Base-by-base conservation (phyloP, 1,140 invertebrate genomes). In the Diuraphis noxia region DNA sequence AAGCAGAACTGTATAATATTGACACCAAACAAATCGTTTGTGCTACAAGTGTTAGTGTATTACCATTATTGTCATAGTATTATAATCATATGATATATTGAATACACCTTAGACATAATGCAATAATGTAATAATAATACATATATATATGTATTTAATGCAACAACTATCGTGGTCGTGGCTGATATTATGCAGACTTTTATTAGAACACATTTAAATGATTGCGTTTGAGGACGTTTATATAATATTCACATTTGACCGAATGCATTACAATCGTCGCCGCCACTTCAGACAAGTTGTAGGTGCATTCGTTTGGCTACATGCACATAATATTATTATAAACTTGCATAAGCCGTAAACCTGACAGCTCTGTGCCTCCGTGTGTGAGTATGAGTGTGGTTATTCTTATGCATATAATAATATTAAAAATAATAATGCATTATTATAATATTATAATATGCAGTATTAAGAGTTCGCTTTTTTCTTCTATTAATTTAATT, bases 161-260 rank as follows among this genome's bases (percentile, higher is more conserved):
- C 38, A 9, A 81, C 79, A 23, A 30, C 9, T 23, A 10, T 40
- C 23, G 72, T 19, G 34, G 13, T 19, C 36, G 21, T 0, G n/a
- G n/a, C n/a, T n/a, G n/a, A n/a, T 38, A 43, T 38, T 72, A 72
- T n/a, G 34, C 56, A 34, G 84, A 85, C 6, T 87, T 52, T 87
- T 87, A 87, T 52, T 52, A n/a, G 7, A 36, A 52, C 38, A 72
- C n/a, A 87, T 87, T 87, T 87, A 52, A 87, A 52, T 19, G 23
- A 38, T 81, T 81, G 40, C 40, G 40, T 52, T 87, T 25, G 30
- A 56, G 49, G 36, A 56, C 49, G 85, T 88, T 40, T 88, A 56
- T 41, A 38, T 63, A 36, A 9, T 34, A 38, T 86, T 46, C n/a
- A 8, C 43, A 36, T 41, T 84, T 82, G 40, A 1, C 43, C 84